Base-by-base conservation (phyloP, 2,113 vertebrate genomes). In the Gadus macrocephalus region DNA sequence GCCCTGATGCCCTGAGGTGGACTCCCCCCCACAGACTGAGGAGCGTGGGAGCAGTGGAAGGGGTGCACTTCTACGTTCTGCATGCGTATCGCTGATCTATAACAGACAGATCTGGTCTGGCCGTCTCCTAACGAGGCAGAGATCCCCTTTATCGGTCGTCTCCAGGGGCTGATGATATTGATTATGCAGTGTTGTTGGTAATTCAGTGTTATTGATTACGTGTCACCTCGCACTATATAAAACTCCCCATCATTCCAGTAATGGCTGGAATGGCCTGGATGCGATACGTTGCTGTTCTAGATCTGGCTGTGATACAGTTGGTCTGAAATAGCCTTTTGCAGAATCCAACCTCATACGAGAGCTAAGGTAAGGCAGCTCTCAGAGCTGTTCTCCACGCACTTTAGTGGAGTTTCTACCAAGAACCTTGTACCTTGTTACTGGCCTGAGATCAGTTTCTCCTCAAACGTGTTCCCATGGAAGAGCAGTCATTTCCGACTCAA, bases 171-270 rank as follows among this genome's bases (percentile, higher is more conserved):
- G 17, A 14, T 49, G 42, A 2, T 49, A 49, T 49, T 49, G 42
- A 49, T 49, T 49, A 49, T 49, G 12, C 9, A 49, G 42, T 14
- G 42, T 49, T 9, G 42, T 49, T 49, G 42, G 2, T 49, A 49
- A 49, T 49, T 49, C 35, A 55, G 27, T 28, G 9, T 3, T 63
- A 85, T 70, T 80, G 83, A 87, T 81, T 62, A 73, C 70, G 27
- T 71, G 70, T 62, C 78, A 73, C 25, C 62, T 67, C 12, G 68
- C 8, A 53, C 42, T 2, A 55, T 68, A 56, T 71, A 72, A 64
- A 68, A 55, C 70, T 62, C n/a, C 42, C 8, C 8, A 49, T 14
- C 35, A 0, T 17, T 70, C 68, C 42, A 75, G 59, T 79, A 53
- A 73, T 68, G n/a, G 53, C 22, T 25, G 15, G 55, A 35, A 42